A percentile compares a stretch with the other conserved stretches of the same genome.
These are phyloP conservation scores for Callopanchax toddi DNA, from an alignment of 2,113 vertebrate species.

Conservation along the genomic window DNA sequence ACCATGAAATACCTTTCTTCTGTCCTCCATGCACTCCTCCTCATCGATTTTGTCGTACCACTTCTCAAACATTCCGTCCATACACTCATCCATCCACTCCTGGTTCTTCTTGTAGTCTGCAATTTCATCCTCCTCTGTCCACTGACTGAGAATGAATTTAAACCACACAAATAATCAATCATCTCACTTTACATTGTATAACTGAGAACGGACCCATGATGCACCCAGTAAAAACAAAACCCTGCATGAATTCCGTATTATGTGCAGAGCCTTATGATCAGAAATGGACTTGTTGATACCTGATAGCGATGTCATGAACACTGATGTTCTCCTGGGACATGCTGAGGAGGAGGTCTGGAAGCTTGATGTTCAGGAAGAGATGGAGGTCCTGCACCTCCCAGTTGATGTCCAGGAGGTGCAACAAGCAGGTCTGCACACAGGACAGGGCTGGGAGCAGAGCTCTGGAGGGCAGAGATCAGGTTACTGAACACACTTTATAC, in stretches of 20 bases:
- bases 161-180: constrained; percentile 7
- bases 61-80: constrained; percentile 94
- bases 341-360: constrained; percentile 89
- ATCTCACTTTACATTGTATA: background rate
- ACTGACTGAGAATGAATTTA: constrained; percentile 81
- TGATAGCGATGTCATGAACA: constrained; percentile 89
- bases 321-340: constrained; percentile 97
- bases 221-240: background rate
- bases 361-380: constrained; percentile 89
- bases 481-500: constrained; percentile 14
- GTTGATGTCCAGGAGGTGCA: constrained; percentile 94
- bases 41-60: constrained; percentile 97
- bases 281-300: constrained; percentile 73
- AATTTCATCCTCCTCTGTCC: constrained; percentile 97
- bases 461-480: constrained; percentile 65
- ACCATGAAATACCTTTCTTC: constrained; percentile 87
- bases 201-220: background rate
- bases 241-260: background rate
- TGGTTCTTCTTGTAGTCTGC: constrained; percentile 94
- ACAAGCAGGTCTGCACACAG: constrained; percentile 90
- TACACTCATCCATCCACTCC: constrained; percentile 98
- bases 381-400: constrained; percentile 91
- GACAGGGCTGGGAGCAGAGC: constrained; percentile 91
- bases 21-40: constrained; percentile 88
- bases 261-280: background rate